A percentile compares a stretch with the other conserved stretches of the same genome.
Conservation (phyloP, 2,113 vertebrate species). For the Oceanodroma tethys region DNA sequence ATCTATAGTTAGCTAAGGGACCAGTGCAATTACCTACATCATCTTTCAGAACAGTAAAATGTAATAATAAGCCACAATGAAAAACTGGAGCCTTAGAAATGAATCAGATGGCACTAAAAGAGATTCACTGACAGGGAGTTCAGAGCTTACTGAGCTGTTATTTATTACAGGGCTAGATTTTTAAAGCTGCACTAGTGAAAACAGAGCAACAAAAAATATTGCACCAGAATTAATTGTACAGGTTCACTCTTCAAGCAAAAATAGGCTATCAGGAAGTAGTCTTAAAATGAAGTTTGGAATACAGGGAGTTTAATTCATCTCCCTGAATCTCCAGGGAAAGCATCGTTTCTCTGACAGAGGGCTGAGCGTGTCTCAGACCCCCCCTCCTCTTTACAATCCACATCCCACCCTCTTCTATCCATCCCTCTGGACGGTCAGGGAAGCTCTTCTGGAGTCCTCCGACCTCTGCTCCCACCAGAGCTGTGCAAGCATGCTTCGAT, state of each 20-base stretch:
- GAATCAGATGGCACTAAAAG: constrained; percentile 45
- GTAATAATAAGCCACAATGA: constrained; percentile 39
- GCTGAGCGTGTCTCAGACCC: not conserved
- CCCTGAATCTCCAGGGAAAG: not conserved
- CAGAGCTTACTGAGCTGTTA: not conserved
- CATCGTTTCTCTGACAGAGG: not conserved
- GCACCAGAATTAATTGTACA: constrained; percentile 11
- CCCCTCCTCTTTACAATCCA: not conserved
- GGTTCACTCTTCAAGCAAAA: not conserved
- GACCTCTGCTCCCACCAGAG: not conserved
- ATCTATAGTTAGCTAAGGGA: constrained; percentile 32
- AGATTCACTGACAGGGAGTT: constrained; percentile 32
- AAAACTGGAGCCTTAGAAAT: constrained; percentile 40
- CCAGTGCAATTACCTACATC: not conserved
- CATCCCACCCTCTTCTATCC: not conserved
- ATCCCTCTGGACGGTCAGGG: not conserved
- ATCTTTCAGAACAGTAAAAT: constrained; percentile 32
- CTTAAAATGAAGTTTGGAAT: not conserved
- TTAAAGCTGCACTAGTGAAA: constrained; percentile 29
- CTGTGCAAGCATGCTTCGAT: not conserved
- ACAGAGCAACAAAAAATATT: constrained; percentile 13
- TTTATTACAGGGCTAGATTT: constrained; percentile 11
- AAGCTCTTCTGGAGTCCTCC: not conserved
- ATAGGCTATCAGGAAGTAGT: not conserved
- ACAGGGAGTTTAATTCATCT: not conserved